Evolutionary conservation across 1,140 invertebrate species (phyloP).

Genomic region (Octopus sinensis): DNA sequence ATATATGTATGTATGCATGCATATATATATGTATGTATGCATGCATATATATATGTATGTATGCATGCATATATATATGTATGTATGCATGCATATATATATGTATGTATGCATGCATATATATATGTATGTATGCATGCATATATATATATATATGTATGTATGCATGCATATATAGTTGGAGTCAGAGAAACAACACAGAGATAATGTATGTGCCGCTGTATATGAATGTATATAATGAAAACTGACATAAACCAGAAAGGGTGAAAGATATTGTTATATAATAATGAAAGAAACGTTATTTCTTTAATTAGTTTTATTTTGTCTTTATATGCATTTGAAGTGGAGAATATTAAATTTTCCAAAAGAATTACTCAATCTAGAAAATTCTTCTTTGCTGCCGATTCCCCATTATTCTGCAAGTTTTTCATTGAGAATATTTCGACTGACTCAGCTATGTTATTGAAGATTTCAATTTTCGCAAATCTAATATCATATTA

Average conservation of each 20-base stretch:
- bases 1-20: neutral
- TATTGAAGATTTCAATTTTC: too few species aligned
- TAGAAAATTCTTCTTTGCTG: too few species aligned
- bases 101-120: neutral
- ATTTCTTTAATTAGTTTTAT: neutral
- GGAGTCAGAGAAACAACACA: neutral
- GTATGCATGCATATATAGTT: neutral
- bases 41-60: neutral
- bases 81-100: neutral
- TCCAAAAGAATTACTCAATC: too few species aligned
- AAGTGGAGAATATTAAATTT: too few species aligned
- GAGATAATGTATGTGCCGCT: neutral
- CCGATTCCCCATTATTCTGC: too few species aligned
- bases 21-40: slow-evolving; percentile 1
- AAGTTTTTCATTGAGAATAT: too few species aligned
- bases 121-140: neutral
- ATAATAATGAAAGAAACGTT: neutral
- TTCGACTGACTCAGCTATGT: too few species aligned
- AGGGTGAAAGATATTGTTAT: too few species aligned
- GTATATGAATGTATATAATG: neutral
- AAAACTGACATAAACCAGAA: too few species aligned
- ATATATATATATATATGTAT: neutral
- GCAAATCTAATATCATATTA: too few species aligned
- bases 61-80: slow-evolving; percentile 2
- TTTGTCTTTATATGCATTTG: too few species aligned